Evolutionary conservation across 2,888 invertebrate genomes (phyloP), one percentile per base, ranked within the genome.

Genomic region (Colostygia pectinataria): DNA sequence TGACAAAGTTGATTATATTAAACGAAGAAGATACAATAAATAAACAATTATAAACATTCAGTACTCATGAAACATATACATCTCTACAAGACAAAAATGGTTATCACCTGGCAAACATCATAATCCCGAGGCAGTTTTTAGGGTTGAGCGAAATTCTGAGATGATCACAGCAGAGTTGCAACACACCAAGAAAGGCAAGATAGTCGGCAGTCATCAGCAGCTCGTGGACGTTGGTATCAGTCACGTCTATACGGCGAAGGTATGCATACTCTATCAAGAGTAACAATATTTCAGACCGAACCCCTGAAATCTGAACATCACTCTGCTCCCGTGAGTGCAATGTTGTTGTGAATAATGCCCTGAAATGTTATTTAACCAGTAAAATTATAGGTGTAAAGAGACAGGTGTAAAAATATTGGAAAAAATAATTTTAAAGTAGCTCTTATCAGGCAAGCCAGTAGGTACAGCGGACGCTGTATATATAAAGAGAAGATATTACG

Each of bases 131-230:
- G 73, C 96, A 96, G 77, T 97, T 98, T 61, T 93, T 93, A 0
- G 95, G 93, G 9, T 89, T 93, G 12, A 98, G 85, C 47, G 93
- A 92, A 29, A 82, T 82, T 43, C 92, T 91, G 9, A 98, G 91
- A 70, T 93, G 96, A 34, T 95, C 93, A 68, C 95, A 95, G 80
- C 98, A 98, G 12, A 95, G 91, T 58, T 95, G 93, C 39, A 97
- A 91, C 32, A 98, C 93, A 0, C 96, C 96, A 33, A 95, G 88
- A 60, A 98, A 95, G 65, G 95, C 94, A 43, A 98, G 93, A 76
- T 97, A 98, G 86, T 98, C 98, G 2, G 98, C 96, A 0, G 95
- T 94, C 64, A 95, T 93, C 28, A 98, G 91, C 8, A 98, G 88
- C 66, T 94, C 93, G 67, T 95, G 94, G 0, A 97, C 97, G 72